Evolutionary conservation across 1,140 invertebrate genomes (phyloP).

Genomic region (Drosophila dunni): DNA sequence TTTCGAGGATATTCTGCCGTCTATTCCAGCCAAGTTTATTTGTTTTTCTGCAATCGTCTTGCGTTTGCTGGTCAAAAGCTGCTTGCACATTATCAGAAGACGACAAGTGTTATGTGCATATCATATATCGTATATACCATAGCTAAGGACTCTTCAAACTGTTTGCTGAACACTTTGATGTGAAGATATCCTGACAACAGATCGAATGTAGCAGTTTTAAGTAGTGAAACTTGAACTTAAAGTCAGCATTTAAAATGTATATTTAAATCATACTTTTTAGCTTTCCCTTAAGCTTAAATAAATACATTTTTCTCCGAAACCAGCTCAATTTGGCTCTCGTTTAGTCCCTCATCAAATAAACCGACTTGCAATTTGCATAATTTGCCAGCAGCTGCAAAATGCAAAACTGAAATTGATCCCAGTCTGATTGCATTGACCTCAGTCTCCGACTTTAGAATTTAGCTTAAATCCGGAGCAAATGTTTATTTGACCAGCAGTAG

Average conservation of each 20-base stretch:
- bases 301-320: neutral
- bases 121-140: conserved; percentile 48
- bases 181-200: conserved; percentile 16
- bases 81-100: conserved; percentile 17
- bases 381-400: conserved; percentile 37
- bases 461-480: conserved; percentile 20
- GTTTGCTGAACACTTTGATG: conserved; percentile 57
- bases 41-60: neutral
- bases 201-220: neutral
- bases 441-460: conserved; percentile 14
- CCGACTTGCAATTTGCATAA: conserved; percentile 41
- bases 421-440: conserved; percentile 24
- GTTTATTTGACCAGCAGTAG: conserved; percentile 14
- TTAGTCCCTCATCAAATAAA: conserved; percentile 2
- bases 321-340: neutral
- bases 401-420: conserved; percentile 33
- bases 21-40: neutral
- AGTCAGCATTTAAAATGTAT: neutral
- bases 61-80: conserved; percentile 11
- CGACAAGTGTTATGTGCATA: conserved; percentile 59
- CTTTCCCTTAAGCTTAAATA: neutral
- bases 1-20: neutral
- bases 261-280: no score
- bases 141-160: conserved; percentile 39
- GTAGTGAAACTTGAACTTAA: conserved; percentile 3